Percentiles rank a stretch among this genome's conserved stretches.
Evolutionary conservation across 2,113 vertebrate species (phyloP).

Genomic region (Callopanchax toddi): DNA sequence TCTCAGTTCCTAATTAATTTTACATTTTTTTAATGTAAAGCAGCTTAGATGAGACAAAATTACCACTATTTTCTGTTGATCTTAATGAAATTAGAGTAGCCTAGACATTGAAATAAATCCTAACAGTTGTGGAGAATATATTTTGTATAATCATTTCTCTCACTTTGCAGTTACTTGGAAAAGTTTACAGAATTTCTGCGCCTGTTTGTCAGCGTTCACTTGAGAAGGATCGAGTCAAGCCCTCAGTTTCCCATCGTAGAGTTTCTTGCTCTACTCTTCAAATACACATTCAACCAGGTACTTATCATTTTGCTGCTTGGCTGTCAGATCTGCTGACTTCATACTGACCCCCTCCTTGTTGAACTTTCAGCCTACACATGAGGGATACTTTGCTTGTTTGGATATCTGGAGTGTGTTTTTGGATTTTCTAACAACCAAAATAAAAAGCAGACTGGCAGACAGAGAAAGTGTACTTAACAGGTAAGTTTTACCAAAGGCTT

Average conservation of each 20-base stretch:
- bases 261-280: slow-evolving; percentile 94
- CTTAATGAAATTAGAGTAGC: not conserved
- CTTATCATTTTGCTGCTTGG: not conserved
- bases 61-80: not conserved
- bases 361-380: slow-evolving; percentile 88
- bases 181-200: slow-evolving; percentile 98
- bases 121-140: not conserved
- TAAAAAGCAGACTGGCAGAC: slow-evolving; percentile 93
- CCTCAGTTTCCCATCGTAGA: slow-evolving; percentile 96
- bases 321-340: not conserved
- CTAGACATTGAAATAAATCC: not conserved
- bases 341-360: slow-evolving; percentile 13
- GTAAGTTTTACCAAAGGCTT: slow-evolving; percentile 58
- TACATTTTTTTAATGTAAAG: not conserved
- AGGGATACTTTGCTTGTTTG: slow-evolving; percentile 98
- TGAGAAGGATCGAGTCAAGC: slow-evolving; percentile 95
- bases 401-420: slow-evolving; percentile 98
- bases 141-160: slow-evolving; percentile 49
- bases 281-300: slow-evolving; percentile 99
- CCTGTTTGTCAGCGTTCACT: slow-evolving; percentile 96
- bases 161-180: slow-evolving; percentile 89
- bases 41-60: not conserved
- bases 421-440: slow-evolving; percentile 97
- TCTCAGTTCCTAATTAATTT: not conserved
- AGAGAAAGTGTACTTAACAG: slow-evolving; percentile 94